These are phyloP conservation scores for Mus minutoides DNA, from an alignment of 2,797 vertebrate genomes.

Conservation along the genomic window DNA sequence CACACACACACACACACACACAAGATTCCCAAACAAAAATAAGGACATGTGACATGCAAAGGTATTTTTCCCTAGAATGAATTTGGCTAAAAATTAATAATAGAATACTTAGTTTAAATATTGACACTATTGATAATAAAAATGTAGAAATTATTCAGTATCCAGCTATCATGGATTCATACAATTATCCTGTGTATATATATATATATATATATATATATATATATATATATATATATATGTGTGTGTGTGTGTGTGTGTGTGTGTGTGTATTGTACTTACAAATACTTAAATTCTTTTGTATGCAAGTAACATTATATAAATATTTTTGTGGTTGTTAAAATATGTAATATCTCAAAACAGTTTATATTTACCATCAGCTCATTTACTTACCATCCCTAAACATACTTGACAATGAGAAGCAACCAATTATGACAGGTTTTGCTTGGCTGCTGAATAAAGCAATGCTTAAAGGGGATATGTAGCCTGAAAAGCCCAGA, in stretches of 20 bases:
- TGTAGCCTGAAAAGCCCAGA: not conserved
- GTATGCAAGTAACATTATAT: not conserved
- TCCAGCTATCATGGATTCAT: not conserved
- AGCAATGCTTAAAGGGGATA: not conserved
- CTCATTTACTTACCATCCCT: constrained; percentile 43
- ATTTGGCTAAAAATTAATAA: not conserved
- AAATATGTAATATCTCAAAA: constrained; percentile 29
- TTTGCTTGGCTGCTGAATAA: not conserved
- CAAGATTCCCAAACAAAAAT: constrained; percentile 31
- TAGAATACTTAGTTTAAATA: constrained; percentile 23
- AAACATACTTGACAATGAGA: not conserved
- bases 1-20: not conserved
- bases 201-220: too few relatives aligned
- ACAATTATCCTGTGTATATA: not conserved
- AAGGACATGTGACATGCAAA: fast-evolving
- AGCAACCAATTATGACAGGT: not conserved
- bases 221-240: too few relatives aligned
- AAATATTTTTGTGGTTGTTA: constrained; percentile 30
- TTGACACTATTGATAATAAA: not conserved
- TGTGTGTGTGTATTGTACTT: not conserved
- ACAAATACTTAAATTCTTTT: not conserved
- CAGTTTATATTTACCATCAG: constrained; percentile 8
- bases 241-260: too few relatives aligned
- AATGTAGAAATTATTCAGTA: not conserved
- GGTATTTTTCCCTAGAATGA: not conserved